Conservation (phyloP, 2,113 vertebrate species). For the Piaya cayana region DNA sequence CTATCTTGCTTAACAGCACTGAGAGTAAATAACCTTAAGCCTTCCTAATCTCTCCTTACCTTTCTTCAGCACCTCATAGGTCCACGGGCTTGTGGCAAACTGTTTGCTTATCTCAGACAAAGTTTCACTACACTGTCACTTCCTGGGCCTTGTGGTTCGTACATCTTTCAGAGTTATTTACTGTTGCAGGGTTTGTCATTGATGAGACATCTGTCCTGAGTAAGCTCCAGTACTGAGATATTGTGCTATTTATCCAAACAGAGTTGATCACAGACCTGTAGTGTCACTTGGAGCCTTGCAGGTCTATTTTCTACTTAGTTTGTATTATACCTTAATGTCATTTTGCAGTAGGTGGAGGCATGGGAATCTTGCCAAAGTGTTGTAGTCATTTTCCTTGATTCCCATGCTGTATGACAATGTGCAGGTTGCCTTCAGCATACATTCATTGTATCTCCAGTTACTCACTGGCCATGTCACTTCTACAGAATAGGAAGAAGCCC, state of each 20-base stretch:
- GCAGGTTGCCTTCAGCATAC: background rate
- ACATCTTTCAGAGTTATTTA: background rate
- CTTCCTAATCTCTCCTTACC: background rate
- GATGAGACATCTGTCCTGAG: background rate
- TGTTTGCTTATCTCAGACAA: background rate
- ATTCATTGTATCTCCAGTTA: background rate
- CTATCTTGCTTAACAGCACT: background rate
- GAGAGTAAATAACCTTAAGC: background rate
- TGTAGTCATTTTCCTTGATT: background rate
- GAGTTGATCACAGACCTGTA: background rate
- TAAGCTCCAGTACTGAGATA: background rate
- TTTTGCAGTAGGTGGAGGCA: background rate
- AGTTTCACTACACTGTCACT: background rate
- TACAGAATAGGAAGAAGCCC: background rate
- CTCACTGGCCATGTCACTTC: background rate
- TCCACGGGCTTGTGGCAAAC: background rate
- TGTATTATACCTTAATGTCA: background rate
- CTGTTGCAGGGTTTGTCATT: background rate
- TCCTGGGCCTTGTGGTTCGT: background rate
- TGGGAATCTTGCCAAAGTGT: background rate
- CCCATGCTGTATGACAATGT: accelerated
- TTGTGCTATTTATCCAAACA: background rate
- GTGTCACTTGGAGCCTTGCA: background rate
- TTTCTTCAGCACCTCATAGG: background rate
- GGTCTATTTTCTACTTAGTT: background rate